Conservation (phyloP, 2,888 invertebrate species). For the Cerceris ruficornis region DNA sequence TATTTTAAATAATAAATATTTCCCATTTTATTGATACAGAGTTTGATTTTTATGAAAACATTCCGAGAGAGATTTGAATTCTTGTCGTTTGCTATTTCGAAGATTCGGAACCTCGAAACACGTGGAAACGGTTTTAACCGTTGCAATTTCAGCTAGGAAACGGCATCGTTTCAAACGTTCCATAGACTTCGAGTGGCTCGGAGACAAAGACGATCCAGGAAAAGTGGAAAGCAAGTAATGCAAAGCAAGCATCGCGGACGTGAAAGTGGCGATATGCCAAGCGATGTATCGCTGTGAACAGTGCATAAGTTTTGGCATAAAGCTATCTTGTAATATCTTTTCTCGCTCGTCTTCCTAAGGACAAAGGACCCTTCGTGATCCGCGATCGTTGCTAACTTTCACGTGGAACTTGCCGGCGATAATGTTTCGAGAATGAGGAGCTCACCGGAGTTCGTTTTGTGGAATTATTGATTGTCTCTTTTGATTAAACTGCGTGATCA, state of each 20-base stretch:
- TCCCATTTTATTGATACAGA: too few relatives aligned
- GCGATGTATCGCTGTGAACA: slow-evolving; percentile 37
- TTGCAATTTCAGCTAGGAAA: slow-evolving; percentile 5
- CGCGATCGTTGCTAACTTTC: slow-evolving; percentile 2
- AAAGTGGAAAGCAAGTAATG: slow-evolving; percentile 32
- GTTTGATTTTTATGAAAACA: not conserved
- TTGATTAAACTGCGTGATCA: too few relatives aligned
- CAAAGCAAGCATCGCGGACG: slow-evolving; percentile 37
- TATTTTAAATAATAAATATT: too few relatives aligned
- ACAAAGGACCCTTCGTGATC: not conserved
- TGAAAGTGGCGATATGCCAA: slow-evolving; percentile 57
- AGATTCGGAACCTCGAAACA: not conserved
- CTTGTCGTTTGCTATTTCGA: too few relatives aligned
- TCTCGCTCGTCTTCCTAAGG: not conserved
- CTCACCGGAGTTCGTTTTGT: too few relatives aligned
- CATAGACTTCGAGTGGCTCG: slow-evolving; percentile 31
- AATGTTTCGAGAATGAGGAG: not conserved
- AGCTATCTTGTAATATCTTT: slow-evolving; percentile 25
- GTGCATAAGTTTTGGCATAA: slow-evolving; percentile 40
- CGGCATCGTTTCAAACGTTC: slow-evolving; percentile 32
- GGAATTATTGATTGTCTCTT: too few relatives aligned
- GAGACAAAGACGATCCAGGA: slow-evolving; percentile 43
- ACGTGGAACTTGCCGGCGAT: not conserved
- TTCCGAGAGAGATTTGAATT: too few relatives aligned
- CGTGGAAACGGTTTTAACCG: not conserved